Base-by-base conservation (phyloP, 2,797 vertebrate genomes). In the Pelobates cultripes region DNA sequence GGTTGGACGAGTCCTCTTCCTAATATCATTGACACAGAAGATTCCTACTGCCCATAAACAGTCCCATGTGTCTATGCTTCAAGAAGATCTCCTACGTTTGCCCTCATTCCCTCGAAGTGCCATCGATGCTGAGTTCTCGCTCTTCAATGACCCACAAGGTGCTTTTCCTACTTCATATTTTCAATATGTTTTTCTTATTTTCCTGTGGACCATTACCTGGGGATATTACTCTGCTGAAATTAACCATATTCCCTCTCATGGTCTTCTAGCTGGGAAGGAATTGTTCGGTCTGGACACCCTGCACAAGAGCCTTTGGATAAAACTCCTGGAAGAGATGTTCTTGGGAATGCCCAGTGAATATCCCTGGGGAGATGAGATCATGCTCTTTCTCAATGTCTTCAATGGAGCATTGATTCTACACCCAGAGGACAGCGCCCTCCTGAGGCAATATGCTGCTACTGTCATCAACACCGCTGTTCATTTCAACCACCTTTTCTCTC, bases 311-410 rank as follows among this genome's bases (percentile, higher is more conserved):
- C 87, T 99, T 88, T 99, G 98, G 98, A 98, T 99, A 90, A 98
- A 99, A 86, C 95, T 99, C 43, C 91, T 99, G 79, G 98, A 99
- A 88, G 97, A 99, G 88, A 99, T 99, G 98, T 99, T 99, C 81
- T 93, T 99, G 84, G 98, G 98, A 79, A 99, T 99, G 98, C 98
- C 98, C 17, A 99, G 98, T 4, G 97, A 99, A 91, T 99, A 97
- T 79, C 98, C 98, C 0, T 99, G 98, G 98, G 98, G 97, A 0
- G 97, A 99, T 40, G 98, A 99, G 90, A 99, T 99, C 90, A 99
- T 99, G 98, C 95, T 99, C 12, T 99, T 99, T 89, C 94, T 99
- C 81, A 99, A 97, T 0, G 97, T 99, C 15, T 99, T 99, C 85
- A 99, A 99, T 0, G 98, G 98, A 3, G 98, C 97, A 2, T 90